Percentiles rank a stretch among this genome's conserved stretches.
Conservation (phyloP, 2,888 invertebrate genomes). For the Mythimna lalbum region DNA sequence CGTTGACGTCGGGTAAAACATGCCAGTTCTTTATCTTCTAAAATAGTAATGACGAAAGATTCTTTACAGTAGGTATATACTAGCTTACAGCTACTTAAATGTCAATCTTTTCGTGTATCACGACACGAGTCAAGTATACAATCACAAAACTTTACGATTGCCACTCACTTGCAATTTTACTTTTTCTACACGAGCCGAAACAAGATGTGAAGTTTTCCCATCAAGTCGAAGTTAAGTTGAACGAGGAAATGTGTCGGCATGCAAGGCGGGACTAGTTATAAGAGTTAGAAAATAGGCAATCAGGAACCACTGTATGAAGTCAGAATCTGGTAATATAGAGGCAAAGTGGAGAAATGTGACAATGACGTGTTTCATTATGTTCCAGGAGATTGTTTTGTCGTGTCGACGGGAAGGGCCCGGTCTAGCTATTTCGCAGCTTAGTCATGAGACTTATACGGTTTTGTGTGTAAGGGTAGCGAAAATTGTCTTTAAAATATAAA, state of each 20-base stretch:
- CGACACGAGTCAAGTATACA: background rate
- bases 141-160: slow-evolving; percentile 13
- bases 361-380: too few relatives aligned
- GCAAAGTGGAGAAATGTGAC: background rate
- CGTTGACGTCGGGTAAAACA: too few relatives aligned
- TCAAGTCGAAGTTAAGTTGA: slow-evolving; percentile 37
- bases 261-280: slow-evolving; percentile 14
- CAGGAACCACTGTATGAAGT: slow-evolving; percentile 4
- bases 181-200: slow-evolving; percentile 17
- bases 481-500: too few relatives aligned
- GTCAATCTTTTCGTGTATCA: background rate
- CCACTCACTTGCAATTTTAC: slow-evolving; percentile 14
- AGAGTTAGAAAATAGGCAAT: slow-evolving; percentile 35
- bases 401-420: too few relatives aligned
- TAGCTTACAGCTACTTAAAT: too few relatives aligned
- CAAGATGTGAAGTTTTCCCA: slow-evolving; percentile 50
- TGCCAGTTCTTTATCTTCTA: too few relatives aligned
- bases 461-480: too few relatives aligned
- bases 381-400: too few relatives aligned
- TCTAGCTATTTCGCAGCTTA: too few relatives aligned
- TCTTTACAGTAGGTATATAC: too few relatives aligned
- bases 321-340: background rate
- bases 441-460: too few relatives aligned
- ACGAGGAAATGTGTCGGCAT: slow-evolving; percentile 24
- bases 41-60: too few relatives aligned